A percentile compares a stretch with the other conserved stretches of the same genome.
phyloP scores from a whole-genome alignment of 1,140 invertebrate genomes.

The Mercenaria mercenaria region DNA sequence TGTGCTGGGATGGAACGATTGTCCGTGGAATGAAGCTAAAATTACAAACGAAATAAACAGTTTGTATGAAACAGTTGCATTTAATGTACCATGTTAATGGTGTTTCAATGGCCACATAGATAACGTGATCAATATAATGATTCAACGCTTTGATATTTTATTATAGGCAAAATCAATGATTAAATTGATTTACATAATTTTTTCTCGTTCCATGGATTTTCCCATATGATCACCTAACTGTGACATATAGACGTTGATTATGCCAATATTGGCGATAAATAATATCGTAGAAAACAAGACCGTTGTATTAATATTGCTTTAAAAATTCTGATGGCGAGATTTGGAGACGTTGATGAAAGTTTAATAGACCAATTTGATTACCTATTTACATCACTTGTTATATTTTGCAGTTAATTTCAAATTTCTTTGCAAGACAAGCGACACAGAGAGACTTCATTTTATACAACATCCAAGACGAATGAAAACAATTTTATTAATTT shows the following conservation, averaged over 20 bases:
- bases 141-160: constrained; percentile 58
- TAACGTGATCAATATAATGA: constrained; percentile 51
- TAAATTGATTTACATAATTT: constrained; percentile 61
- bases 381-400: background rate
- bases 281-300: constrained; percentile 8
- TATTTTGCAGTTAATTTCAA: background rate
- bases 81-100: background rate
- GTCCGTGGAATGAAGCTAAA: background rate
- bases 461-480: too few species aligned
- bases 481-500: too few species aligned
- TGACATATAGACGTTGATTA: constrained; percentile 15
- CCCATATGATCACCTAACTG: constrained; percentile 1
- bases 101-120: constrained; percentile 26
- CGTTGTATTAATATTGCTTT: background rate
- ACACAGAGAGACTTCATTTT: too few species aligned
- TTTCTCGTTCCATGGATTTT: constrained; percentile 18
- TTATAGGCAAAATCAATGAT: constrained; percentile 56
- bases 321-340: constrained; percentile 13
- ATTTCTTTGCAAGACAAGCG: background rate
- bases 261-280: background rate
- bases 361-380: constrained; percentile 26
- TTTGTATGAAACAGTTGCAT: background rate
- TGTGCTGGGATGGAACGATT: background rate
- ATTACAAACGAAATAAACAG: constrained; percentile 40
- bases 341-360: constrained; percentile 1